Base-by-base conservation (phyloP, 2,113 vertebrate species). In the Phyllopteryx taeniolatus region DNA sequence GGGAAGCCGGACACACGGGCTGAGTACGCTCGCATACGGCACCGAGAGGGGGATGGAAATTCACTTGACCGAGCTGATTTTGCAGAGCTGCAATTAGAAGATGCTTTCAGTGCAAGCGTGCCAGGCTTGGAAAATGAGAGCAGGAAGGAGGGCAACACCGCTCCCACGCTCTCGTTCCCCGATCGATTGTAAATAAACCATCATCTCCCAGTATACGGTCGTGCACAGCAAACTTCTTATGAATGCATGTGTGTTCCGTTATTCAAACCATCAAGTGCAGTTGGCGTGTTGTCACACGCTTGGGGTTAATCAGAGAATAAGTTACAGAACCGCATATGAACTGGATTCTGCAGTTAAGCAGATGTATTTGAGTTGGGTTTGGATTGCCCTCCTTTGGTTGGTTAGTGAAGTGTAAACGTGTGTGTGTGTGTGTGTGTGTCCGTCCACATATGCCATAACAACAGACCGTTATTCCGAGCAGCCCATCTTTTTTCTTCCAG, bases 401-500 rank as follows among this genome's bases (percentile, higher is more conserved):
- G 61, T 78, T 80, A 79, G 73, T 79, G 68, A 75, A 73, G 73
- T 71, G 68, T 61, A 62, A 43, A 47, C n/a, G 47, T 31, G 66
- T 39, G 7, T 33, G 27, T 68, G 19, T 22, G 39, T 57, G 64
- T 46, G 66, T 71, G 63, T 65, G 67, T 62, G 35, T 54, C 63
- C 68, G 79, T 72, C 56, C 67, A 75, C 47, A 63, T 63, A 73
- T 75, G 76, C 79, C 79, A 86, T 80, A 87, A 88, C 88, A 89
- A 86, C 86, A 82, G 84, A 62, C 76, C 80, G 80, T 86, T 90
- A 85, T 87, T 88, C 85, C 86, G 86, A 90, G 87, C 88, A 87
- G 86, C 76, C 9, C 14, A 46, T 75, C 70, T 88, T 87, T 89
- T 90, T 81, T 79, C 78, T 76, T 83, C 80, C 85, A 85, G 83